Conservation (phyloP, 2,113 vertebrate genomes). For the Ptilonorhynchus violaceus region DNA sequence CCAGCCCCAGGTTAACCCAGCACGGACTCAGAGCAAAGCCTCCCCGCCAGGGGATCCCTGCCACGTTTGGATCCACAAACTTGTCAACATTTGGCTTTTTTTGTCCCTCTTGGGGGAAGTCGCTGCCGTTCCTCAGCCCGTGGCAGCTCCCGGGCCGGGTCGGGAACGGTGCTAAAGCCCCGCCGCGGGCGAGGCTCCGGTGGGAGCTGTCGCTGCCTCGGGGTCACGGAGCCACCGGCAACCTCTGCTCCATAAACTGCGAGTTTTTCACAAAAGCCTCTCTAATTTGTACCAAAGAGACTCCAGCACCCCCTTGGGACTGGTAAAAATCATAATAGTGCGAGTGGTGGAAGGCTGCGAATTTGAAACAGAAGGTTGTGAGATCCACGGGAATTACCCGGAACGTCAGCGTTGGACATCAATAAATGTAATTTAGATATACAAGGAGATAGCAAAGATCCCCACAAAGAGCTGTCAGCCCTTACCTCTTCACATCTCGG, state of each 20-base stretch:
- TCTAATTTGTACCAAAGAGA: constrained; percentile 50
- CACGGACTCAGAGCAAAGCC: neutral
- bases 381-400: neutral
- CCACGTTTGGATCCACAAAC: neutral
- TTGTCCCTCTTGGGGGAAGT: neutral
- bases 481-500: neutral
- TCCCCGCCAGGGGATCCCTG: neutral
- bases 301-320: constrained; percentile 37
- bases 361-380: constrained; percentile 59
- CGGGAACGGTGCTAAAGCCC: neutral
- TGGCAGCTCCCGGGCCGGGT: rapidly evolving
- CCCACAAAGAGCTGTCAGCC: neutral
- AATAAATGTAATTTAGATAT: constrained; percentile 28
- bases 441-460: neutral
- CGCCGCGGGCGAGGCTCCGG: neutral
- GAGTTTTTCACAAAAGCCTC: constrained; percentile 42
- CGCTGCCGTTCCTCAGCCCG: neutral
- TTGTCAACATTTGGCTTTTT: neutral
- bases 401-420: neutral
- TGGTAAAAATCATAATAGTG: constrained; percentile 62
- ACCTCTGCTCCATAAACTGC: constrained; percentile 30
- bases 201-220: neutral
- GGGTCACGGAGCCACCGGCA: neutral
- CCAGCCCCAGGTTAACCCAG: neutral
- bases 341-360: constrained; percentile 49